A percentile compares a stretch with the other conserved stretches of the same genome.
Evolutionary conservation across 2,888 invertebrate genomes (phyloP).

Genomic region (Harpagoxenus sublaevis): DNA sequence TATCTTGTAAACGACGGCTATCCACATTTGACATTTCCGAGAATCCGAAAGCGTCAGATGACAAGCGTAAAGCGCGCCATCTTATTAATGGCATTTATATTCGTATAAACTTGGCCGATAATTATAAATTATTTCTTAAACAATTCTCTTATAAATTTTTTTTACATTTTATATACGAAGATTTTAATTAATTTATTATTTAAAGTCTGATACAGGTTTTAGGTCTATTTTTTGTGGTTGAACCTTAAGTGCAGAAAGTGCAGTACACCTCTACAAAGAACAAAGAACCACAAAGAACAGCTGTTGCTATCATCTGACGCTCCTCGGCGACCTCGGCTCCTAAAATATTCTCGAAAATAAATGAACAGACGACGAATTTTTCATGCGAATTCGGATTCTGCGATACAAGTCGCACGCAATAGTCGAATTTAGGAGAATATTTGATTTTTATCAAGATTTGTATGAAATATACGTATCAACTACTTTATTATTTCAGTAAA

Average conservation of each 20-base stretch:
- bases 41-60: neutral
- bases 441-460: conserved; percentile 1
- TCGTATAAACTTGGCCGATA: too few species aligned
- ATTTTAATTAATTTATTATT: too few species aligned
- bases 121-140: too few species aligned
- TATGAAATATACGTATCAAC: neutral
- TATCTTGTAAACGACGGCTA: neutral
- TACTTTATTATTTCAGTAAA: neutral
- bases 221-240: too few species aligned
- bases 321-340: neutral
- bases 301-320: neutral
- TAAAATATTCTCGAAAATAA: neutral
- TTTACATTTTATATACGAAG: too few species aligned
- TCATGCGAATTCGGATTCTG: neutral
- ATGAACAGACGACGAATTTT: neutral
- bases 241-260: neutral
- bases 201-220: too few species aligned
- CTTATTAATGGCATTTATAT: too few species aligned
- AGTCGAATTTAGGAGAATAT: neutral
- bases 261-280: neutral
- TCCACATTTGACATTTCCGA: neutral
- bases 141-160: too few species aligned
- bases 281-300: too few species aligned
- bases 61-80: too few species aligned
- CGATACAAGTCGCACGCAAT: neutral